phyloP scores from a whole-genome alignment of 2,888 invertebrate genomes.

The Eupithecia pulchellata region DNA sequence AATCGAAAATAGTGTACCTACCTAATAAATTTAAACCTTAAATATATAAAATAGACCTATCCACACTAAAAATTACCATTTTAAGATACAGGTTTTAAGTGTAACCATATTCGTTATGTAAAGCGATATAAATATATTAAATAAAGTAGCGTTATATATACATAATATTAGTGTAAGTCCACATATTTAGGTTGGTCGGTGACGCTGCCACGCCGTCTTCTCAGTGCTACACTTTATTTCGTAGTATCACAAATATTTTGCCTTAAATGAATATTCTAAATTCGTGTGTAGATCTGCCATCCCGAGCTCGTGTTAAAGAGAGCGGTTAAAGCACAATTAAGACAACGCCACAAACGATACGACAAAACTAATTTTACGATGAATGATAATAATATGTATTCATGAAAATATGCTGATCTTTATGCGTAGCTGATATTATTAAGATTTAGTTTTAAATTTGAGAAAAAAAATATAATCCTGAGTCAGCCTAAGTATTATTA shows the following conservation, averaged over 20 bases:
- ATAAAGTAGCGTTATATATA: not conserved
- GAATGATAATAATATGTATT: constrained; percentile 61
- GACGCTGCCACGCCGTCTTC: constrained; percentile 47
- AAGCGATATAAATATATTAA: not conserved
- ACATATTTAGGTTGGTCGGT: not conserved
- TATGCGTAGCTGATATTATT: constrained; percentile 72
- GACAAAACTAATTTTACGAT: constrained; percentile 59
- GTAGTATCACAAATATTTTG: constrained; percentile 17
- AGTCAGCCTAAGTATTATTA: constrained; percentile 78
- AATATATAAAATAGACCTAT: not conserved
- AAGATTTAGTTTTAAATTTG: constrained; percentile 71
- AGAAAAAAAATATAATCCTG: constrained; percentile 56
- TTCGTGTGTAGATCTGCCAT: constrained; percentile 26
- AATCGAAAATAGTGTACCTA: not conserved
- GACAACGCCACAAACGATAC: constrained; percentile 72
- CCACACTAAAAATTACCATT: not conserved
- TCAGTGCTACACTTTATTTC: constrained; percentile 55
- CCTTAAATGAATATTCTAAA: constrained; percentile 38
- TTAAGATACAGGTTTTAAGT: not conserved
- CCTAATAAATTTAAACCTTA: not conserved
- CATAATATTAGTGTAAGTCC: not conserved
- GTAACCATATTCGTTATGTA: not conserved
- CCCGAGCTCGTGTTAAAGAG: constrained; percentile 58
- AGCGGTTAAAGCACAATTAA: constrained; percentile 65
- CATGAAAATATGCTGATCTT: constrained; percentile 62